Evolutionary conservation across 2,888 invertebrate genomes (phyloP).

Genomic region (Lepeophtheirus nordmannii): DNA sequence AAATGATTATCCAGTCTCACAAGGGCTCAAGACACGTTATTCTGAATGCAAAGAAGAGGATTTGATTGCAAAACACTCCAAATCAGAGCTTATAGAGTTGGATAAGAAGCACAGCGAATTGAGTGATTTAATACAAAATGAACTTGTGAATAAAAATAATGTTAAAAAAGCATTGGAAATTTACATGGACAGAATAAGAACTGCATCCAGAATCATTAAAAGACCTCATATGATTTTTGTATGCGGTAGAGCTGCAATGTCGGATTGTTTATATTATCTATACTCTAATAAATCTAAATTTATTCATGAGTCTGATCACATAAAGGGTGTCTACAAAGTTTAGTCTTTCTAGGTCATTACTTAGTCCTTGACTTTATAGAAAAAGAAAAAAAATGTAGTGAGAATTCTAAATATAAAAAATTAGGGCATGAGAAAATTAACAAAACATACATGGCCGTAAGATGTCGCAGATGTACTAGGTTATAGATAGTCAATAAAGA

Average conservation of each 20-base stretch:
- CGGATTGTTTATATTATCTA: conserved; percentile 7
- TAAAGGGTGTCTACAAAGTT: not conserved
- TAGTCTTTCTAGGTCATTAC: not conserved
- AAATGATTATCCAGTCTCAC: not conserved
- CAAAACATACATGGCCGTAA: too few species aligned
- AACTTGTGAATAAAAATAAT: not conserved
- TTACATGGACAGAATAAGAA: not conserved
- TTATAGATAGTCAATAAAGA: too few species aligned
- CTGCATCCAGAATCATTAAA: not conserved
- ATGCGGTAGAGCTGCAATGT: conserved; percentile 6
- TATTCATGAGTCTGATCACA: not conserved
- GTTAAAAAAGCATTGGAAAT: not conserved
- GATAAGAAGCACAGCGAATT: not conserved
- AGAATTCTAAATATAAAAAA: too few species aligned
- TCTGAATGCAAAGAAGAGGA: not conserved
- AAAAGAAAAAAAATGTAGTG: too few species aligned
- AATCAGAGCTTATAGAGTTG: not conserved
- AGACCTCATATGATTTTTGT: conserved; percentile 12
- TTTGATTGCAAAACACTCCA: not conserved
- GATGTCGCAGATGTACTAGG: too few species aligned
- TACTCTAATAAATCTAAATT: conserved; percentile 1
- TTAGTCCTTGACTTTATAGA: too few species aligned
- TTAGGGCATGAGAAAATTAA: too few species aligned
- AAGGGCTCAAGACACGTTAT: not conserved
- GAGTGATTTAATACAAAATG: not conserved